phyloP scores from a whole-genome alignment of 2,797 vertebrate genomes.

The Cirrhinus mrigala region DNA sequence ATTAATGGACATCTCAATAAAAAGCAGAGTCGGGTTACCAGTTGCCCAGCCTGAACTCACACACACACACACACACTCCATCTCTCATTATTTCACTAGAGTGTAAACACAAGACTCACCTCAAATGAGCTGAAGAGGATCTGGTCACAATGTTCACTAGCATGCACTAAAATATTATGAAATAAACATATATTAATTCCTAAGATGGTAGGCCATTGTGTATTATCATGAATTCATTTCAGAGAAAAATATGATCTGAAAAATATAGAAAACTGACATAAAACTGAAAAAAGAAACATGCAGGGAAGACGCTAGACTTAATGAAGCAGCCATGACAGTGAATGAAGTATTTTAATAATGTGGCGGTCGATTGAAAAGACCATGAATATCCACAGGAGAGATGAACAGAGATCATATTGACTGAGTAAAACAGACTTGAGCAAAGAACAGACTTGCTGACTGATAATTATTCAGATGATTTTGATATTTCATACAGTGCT shows the following conservation, averaged over 20 bases:
- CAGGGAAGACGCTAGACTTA: constrained; percentile 37
- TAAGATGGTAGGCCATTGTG: background rate
- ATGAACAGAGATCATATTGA: constrained; percentile 54
- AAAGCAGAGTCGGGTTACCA: constrained; percentile 82
- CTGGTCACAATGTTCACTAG: background rate
- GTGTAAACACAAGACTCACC: constrained; percentile 8
- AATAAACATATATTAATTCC: background rate
- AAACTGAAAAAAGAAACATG: background rate
- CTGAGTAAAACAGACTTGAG: constrained; percentile 28
- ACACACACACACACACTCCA: constrained; percentile 33
- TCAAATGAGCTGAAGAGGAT: background rate
- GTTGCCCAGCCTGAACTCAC: constrained; percentile 67
- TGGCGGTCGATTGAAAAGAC: constrained; percentile 55
- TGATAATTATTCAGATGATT: constrained; percentile 42
- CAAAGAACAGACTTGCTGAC: constrained; percentile 5
- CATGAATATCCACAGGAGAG: constrained; percentile 61
- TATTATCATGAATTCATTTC: background rate
- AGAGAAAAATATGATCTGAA: background rate
- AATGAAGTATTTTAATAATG: constrained; percentile 63
- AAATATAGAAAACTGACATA: background rate
- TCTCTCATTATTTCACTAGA: background rate
- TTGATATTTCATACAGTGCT: constrained; percentile 2
- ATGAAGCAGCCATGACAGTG: constrained; percentile 47
- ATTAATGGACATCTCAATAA: constrained; percentile 86
- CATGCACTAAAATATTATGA: background rate